phyloP scores from a whole-genome alignment of 2,888 invertebrate species.

The Diplolepis rosae region DNA sequence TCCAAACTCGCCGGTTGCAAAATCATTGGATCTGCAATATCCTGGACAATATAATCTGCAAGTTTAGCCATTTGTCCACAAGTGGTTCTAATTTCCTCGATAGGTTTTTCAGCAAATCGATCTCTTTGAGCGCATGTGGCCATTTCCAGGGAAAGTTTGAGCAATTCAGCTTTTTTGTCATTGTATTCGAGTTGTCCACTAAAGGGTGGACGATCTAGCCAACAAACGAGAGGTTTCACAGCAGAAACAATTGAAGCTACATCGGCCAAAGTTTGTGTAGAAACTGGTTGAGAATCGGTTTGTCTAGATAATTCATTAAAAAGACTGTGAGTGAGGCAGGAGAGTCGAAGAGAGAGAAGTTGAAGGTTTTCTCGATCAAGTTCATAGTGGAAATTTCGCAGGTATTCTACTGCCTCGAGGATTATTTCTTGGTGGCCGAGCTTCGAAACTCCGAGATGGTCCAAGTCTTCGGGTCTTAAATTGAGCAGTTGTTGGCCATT shows the following conservation, averaged over 20 bases:
- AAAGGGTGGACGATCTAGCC: slow-evolving; percentile 87
- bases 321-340: slow-evolving; percentile 87
- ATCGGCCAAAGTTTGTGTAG: slow-evolving; percentile 88
- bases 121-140: slow-evolving; percentile 94
- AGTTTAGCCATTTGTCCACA: slow-evolving; percentile 85
- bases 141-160: slow-evolving; percentile 88
- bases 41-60: slow-evolving; percentile 91
- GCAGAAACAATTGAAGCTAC: slow-evolving; percentile 89
- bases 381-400: slow-evolving; percentile 93
- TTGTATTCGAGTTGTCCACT: slow-evolving; percentile 81
- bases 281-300: slow-evolving; percentile 78
- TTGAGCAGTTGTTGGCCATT: slow-evolving; percentile 88
- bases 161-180: slow-evolving; percentile 82
- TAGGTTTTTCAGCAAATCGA: slow-evolving; percentile 90
- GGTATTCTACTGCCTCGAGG: slow-evolving; percentile 92
- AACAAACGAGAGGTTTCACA: slow-evolving; percentile 91
- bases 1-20: slow-evolving; percentile 94
- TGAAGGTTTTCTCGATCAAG: slow-evolving; percentile 94
- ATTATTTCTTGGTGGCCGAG: slow-evolving; percentile 96
- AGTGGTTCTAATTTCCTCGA: slow-evolving; percentile 82
- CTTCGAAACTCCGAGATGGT: slow-evolving; percentile 87
- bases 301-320: slow-evolving; percentile 80
- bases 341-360: slow-evolving; percentile 88
- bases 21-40: slow-evolving; percentile 91
- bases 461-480: slow-evolving; percentile 91